Evolutionary conservation across 2,113 vertebrate genomes (phyloP), one percentile per base, ranked within the genome.

Genomic region (Lagopus leucura): DNA sequence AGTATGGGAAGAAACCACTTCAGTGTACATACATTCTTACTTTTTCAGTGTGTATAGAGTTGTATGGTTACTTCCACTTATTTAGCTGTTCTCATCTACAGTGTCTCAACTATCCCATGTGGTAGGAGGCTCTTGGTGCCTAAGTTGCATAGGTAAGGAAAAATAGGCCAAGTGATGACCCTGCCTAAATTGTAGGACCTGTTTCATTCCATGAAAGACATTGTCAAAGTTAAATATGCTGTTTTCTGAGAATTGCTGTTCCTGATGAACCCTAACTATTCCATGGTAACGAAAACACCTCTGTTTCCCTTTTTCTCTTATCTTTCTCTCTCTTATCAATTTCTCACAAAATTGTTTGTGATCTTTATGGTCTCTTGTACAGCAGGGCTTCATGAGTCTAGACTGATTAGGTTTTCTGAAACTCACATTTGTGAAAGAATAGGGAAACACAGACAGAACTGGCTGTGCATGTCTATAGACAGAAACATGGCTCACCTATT

Each of bases 21-120:
- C 0, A 1, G 75, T 9, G 7, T 34, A 2, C 6, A 36, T 20
- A 1, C 14, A 22, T 42, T 2, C 7, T 40, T 52, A 61, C 52
- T 85, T 75, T 43, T 36, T 38, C 6, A 12, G 4, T 24, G 1
- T 10, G 4, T 22, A 16, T 30, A 65, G 16, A 60, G 7, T 5
- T 66, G 5, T 28, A 38, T 5, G 3, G 11, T 22, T 75, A 72
- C 10, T 69, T 92, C 36, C 24, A 42, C 7, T 45, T 86, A 45
- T 21, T 77, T 34, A 47, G 21, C 28, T 4, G 3, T 45, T 18
- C 15, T 73, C 17, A 54, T 6, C 30, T 60, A 67, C 10, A 7
- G 55, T 10, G 5, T 34, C 47, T 86, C 25, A 87, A 78, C 32
- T 15, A 89, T 48, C 6, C 57, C 1, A 0, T 20, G 52, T 14